Evolutionary conservation across 1,140 invertebrate genomes (phyloP), one percentile per base, ranked within the genome.

Genomic region (Melanaphis sacchari): DNA sequence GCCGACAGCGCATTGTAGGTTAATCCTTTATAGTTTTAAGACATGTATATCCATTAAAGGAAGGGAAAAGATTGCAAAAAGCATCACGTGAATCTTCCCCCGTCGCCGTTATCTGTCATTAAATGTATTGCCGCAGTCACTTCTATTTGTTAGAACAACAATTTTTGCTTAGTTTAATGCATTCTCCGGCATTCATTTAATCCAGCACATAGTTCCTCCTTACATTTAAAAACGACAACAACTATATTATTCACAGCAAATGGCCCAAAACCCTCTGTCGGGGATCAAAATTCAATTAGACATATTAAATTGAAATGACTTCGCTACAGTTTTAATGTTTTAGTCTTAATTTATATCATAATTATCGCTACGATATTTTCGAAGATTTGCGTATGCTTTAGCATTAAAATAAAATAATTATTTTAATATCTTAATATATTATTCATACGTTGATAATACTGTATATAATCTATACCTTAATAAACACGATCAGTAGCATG

Each of bases 41-140:
- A 43, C 41, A 87, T 87, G 26, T 87, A 87, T 43, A 43, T 43
- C 84, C 84, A 87, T 87, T 87, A 87, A 87, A 26, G 40, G 41
- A 15, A 15, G 40, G 41, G 41, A 43, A 46, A 43, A 43, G 41
- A 87, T 46, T 43, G 40, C 59, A n/a, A 76, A 76, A 76, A n/a
- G 41, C 41, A n/a, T 31, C 84, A 43, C 84, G 84, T 41, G 82
- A 87, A 87, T 87, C n/a, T 82, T 36, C 81, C 36, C 0, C 41
- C 40, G 26, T 41, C 11, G 84, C 38, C 24, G 36, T 84, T 84
- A 21, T 40, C 36, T 24, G 82, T 40, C 82, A 85, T 40, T 85
- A 82, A 82, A 82, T 40, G 38, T 82, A 82, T 82, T 82, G 38
- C 81, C 81, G 82, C 40, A 41, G 82, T 85, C 82, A 41, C 38